Evolutionary conservation across 2,797 vertebrate genomes (phyloP).

Genomic region (Sebastes reedi): DNA sequence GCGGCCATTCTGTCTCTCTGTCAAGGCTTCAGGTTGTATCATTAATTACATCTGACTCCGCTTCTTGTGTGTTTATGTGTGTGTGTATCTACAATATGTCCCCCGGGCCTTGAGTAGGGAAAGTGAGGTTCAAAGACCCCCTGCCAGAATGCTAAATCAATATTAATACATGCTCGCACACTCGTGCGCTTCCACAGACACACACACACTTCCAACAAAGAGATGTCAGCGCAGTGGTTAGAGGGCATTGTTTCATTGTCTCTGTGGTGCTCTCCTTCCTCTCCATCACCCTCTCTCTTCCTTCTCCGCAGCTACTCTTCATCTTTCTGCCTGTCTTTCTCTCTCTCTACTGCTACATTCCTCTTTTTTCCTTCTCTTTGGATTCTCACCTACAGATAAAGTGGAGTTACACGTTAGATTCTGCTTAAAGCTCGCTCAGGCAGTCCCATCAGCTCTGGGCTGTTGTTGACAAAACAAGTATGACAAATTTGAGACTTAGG

Average conservation of each 20-base stretch:
- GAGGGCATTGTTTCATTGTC: constrained; percentile 82
- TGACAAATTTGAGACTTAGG: neutral
- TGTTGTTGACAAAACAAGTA: neutral
- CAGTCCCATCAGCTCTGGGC: neutral
- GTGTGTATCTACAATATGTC: constrained; percentile 64
- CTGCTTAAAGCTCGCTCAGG: neutral
- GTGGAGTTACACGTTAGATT: neutral
- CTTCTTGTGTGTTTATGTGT: constrained; percentile 42
- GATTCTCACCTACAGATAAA: constrained; percentile 17
- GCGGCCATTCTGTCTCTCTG: constrained; percentile 42
- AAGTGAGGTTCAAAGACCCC: constrained; percentile 89
- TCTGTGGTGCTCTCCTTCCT: constrained; percentile 55
- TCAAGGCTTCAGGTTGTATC: constrained; percentile 60
- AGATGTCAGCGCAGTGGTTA: constrained; percentile 83
- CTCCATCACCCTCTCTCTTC: constrained; percentile 40
- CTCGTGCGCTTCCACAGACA: constrained; percentile 51
- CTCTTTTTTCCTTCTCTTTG: neutral
- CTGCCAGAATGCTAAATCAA: constrained; percentile 94
- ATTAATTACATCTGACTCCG: constrained; percentile 74
- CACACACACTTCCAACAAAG: constrained; percentile 85
- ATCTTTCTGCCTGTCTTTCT: neutral
- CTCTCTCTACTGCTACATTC: neutral
- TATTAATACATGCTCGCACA: constrained; percentile 85
- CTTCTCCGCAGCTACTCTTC: constrained; percentile 18
- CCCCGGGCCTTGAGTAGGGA: constrained; percentile 80